Evolutionary conservation across 2,888 invertebrate species (phyloP).

Genomic region (Euspilapteryx auroguttella): DNA sequence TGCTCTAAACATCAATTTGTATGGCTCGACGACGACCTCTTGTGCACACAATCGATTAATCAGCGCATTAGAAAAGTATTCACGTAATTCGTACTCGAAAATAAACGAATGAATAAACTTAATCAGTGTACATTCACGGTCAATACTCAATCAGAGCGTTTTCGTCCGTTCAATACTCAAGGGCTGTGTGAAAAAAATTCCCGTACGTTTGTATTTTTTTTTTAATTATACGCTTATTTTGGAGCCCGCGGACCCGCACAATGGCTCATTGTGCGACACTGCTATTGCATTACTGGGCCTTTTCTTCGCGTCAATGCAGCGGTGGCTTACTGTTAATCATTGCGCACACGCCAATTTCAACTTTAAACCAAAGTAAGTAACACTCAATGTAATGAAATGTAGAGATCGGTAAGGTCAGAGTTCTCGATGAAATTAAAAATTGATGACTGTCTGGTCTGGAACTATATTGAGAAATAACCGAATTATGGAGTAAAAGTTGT

Average conservation of each 20-base stretch:
- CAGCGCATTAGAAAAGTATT: slow-evolving; percentile 14
- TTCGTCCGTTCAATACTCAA: slow-evolving; percentile 12
- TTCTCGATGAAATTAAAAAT: slow-evolving; percentile 2
- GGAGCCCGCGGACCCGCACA: slow-evolving; percentile 22
- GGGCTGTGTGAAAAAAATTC: slow-evolving; percentile 14
- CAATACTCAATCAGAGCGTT: slow-evolving; percentile 10
- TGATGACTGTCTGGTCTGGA: slow-evolving; percentile 4
- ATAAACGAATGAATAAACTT: slow-evolving; percentile 16
- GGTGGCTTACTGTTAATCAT: too few species aligned
- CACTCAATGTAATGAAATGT: neutral
- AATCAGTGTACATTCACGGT: slow-evolving; percentile 20
- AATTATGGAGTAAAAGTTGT: too few species aligned
- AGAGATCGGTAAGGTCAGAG: neutral
- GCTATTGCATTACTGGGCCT: slow-evolving; percentile 20
- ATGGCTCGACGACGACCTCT: slow-evolving; percentile 4
- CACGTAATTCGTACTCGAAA: slow-evolving; percentile 14
- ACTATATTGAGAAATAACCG: too few species aligned
- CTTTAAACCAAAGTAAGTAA: neutral
- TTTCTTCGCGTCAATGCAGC: slow-evolving; percentile 12
- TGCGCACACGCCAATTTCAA: neutral
- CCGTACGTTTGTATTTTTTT: slow-evolving; percentile 11
- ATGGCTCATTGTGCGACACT: slow-evolving; percentile 29
- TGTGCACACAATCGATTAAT: slow-evolving; percentile 19
- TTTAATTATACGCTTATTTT: slow-evolving; percentile 30
- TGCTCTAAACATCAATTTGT: neutral